These are phyloP conservation scores for Zaprionus capensis DNA, from an alignment of 1,140 invertebrate species.

Conservation along the genomic window DNA sequence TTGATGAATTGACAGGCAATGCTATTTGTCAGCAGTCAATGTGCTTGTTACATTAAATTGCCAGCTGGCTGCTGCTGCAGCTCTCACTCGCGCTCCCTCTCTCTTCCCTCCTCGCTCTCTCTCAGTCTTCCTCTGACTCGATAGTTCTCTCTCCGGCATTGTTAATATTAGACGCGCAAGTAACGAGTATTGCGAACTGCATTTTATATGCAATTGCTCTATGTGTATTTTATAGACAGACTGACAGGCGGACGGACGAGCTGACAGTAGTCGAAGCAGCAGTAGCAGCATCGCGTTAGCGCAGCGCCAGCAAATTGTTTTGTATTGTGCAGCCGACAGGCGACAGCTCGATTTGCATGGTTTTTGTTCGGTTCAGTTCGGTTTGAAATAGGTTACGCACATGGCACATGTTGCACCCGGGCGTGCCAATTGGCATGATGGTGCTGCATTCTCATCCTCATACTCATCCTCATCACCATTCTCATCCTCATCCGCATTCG, in stretches of 20 bases:
- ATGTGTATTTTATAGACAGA: slow-evolving; percentile 59
- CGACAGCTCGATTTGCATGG: slow-evolving; percentile 73
- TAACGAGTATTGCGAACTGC: slow-evolving; percentile 66
- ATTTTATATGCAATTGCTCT: slow-evolving; percentile 77
- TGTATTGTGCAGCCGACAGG: slow-evolving; percentile 72
- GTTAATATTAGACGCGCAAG: slow-evolving; percentile 75
- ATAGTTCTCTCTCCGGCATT: slow-evolving; percentile 46
- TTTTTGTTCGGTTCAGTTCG: slow-evolving; percentile 38
- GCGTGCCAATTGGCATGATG: slow-evolving; percentile 67
- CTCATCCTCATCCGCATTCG: background rate
- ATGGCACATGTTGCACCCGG: slow-evolving; percentile 50
- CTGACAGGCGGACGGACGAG: slow-evolving; percentile 56
- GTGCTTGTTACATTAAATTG: slow-evolving; percentile 83
- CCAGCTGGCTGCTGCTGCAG: slow-evolving; percentile 60
- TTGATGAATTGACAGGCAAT: slow-evolving; percentile 84
- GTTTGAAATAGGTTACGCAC: slow-evolving; percentile 75
- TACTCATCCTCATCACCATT: slow-evolving; percentile 25
- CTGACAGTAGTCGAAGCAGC: slow-evolving; percentile 12
- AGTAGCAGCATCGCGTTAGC: slow-evolving; percentile 6
- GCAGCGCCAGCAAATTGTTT: slow-evolving; percentile 74
- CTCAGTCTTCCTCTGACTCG: slow-evolving; percentile 7
- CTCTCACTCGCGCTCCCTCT: slow-evolving; percentile 1
- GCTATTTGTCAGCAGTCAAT: slow-evolving; percentile 84
- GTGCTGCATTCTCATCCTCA: slow-evolving; percentile 36
- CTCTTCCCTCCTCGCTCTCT: background rate